A percentile compares a stretch with the other conserved stretches of the same genome.
These are phyloP conservation scores for Sardinella longiceps DNA, from an alignment of 2,797 vertebrate species.

Conservation along the genomic window DNA sequence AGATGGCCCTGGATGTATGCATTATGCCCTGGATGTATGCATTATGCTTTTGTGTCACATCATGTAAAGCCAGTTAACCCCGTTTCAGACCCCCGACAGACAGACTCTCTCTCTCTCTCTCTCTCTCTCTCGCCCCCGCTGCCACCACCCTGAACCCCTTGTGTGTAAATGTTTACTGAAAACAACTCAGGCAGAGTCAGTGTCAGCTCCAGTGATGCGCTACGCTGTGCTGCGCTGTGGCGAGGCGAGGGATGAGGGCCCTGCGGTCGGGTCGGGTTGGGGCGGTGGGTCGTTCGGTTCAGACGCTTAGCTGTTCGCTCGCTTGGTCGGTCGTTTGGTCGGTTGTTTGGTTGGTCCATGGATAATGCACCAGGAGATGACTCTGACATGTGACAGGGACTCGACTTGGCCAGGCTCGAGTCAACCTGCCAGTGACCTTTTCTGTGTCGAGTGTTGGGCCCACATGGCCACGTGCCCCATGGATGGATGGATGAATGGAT, in stretches of 20 bases:
- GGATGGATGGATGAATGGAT: neutral
- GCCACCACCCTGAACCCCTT: slow-evolving; percentile 46
- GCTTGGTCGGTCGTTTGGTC: neutral
- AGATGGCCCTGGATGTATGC: slow-evolving; percentile 44
- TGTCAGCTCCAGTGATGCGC: slow-evolving; percentile 31
- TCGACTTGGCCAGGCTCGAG: neutral
- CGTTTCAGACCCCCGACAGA: neutral
- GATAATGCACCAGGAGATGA: slow-evolving; percentile 26
- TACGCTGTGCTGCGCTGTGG: neutral
- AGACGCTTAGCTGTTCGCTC: neutral
- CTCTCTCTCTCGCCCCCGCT: slow-evolving; percentile 26
- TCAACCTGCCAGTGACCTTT: slow-evolving; percentile 18
- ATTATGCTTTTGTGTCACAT: slow-evolving; percentile 29
- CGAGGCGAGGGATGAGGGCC: neutral
- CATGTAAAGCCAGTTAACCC: slow-evolving; percentile 32
- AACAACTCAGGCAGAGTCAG: slow-evolving; percentile 61
- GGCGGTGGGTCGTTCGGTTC: neutral
- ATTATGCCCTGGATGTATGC: slow-evolving; percentile 40
- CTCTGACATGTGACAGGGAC: slow-evolving; percentile 3
- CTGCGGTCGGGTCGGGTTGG: no score
- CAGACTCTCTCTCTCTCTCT: no score
- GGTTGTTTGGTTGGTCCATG: neutral
- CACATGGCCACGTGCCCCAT: neutral
- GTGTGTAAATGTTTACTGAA: slow-evolving; percentile 62
- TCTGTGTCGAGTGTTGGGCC: neutral